Conservation (phyloP, 1,140 invertebrate genomes). For the Aphis craccivora region DNA sequence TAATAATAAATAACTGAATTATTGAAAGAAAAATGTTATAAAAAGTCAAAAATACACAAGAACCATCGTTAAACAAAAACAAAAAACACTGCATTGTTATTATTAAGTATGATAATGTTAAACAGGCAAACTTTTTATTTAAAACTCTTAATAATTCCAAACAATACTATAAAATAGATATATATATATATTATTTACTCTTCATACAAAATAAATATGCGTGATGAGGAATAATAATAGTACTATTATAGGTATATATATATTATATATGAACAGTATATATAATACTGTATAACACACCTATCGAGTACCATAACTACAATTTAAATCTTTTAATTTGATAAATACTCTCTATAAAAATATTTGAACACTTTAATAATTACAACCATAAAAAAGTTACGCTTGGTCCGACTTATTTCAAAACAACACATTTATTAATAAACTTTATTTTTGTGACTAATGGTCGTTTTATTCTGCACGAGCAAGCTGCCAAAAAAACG, state of each 20-base stretch:
- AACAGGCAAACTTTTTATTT: neutral
- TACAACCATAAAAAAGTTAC: slow-evolving; percentile 5
- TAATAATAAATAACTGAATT: neutral
- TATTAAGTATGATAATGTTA: neutral
- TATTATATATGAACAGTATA: neutral
- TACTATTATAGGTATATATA: neutral
- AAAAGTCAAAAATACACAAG: neutral
- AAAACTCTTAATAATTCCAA: slow-evolving; percentile 12
- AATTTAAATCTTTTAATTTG: slow-evolving; percentile 19
- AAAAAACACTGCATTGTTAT: neutral
- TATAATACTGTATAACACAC: neutral
- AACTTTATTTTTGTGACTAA: slow-evolving; percentile 39
- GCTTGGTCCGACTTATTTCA: neutral
- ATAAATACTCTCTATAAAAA: slow-evolving; percentile 27
- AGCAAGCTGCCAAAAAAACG: slow-evolving; percentile 42
- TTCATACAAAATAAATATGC: neutral
- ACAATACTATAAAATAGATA: neutral
- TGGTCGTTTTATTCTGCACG: neutral
- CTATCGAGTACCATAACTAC: neutral
- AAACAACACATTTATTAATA: slow-evolving; percentile 38
- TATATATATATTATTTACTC: neutral
- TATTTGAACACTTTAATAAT: slow-evolving; percentile 43
- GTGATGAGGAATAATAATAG: neutral
- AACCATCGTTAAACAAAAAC: neutral
- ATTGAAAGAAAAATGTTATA: neutral